Percentiles rank a stretch among this genome's conserved stretches.
phyloP scores from a whole-genome alignment of 2,888 invertebrate genomes.

The Ornithoptera priamus region DNA sequence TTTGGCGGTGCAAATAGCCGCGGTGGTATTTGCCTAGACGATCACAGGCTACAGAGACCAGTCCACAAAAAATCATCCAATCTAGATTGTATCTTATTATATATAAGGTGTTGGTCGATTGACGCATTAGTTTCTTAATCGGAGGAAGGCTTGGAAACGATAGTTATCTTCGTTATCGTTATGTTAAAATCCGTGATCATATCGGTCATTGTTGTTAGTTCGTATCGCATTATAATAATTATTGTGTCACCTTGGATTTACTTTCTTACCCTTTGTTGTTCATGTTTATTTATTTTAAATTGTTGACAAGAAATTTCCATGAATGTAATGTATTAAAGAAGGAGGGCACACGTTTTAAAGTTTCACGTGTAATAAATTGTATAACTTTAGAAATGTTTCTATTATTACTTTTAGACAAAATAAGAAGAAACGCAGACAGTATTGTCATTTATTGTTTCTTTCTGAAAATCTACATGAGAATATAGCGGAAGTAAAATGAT shows the following conservation, averaged over 20 bases:
- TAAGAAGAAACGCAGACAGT: too few relatives aligned
- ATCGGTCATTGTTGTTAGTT: conserved; percentile 13
- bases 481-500: too few relatives aligned
- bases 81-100: neutral
- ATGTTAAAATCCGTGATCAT: conserved; percentile 18
- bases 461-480: too few relatives aligned
- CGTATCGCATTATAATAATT: conserved; percentile 11
- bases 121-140: neutral
- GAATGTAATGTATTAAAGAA: neutral
- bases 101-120: neutral
- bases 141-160: conserved; percentile 1
- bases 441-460: too few relatives aligned
- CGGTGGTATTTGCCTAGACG: too few relatives aligned
- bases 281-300: neutral
- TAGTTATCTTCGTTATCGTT: conserved; percentile 12
- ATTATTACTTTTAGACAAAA: too few relatives aligned
- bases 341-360: too few relatives aligned
- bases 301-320: neutral
- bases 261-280: conserved; percentile 2
- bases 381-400: too few relatives aligned
- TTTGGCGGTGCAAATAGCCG: too few relatives aligned
- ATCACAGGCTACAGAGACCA: too few relatives aligned
- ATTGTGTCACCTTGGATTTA: conserved; percentile 20
- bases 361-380: too few relatives aligned
- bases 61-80: too few relatives aligned